These are phyloP conservation scores for Ifrita kowaldi DNA, from an alignment of 2,113 vertebrate species.

Conservation along the genomic window DNA sequence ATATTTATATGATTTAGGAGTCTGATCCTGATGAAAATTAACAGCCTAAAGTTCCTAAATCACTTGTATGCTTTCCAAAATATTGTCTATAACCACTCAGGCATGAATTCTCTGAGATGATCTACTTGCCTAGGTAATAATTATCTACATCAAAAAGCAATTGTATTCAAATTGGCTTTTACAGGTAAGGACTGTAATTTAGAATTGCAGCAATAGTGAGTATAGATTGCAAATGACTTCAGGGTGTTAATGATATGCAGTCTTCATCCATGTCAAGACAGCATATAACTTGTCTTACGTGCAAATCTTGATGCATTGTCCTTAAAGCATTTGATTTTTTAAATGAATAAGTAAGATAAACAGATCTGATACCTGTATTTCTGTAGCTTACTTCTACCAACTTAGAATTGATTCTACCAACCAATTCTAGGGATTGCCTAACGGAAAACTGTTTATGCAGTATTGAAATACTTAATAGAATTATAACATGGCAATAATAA, in stretches of 20 bases:
- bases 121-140: background rate
- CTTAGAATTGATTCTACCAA: background rate
- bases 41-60: background rate
- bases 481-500: background rate
- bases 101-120: background rate
- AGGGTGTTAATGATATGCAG: background rate
- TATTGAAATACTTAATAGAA: background rate
- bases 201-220: background rate
- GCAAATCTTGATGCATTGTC: background rate
- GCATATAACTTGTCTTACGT: background rate
- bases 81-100: background rate
- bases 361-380: background rate
- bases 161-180: background rate
- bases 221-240: background rate
- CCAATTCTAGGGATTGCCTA: background rate
- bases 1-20: background rate
- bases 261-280: background rate
- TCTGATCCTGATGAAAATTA: background rate
- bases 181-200: background rate
- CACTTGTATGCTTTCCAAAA: background rate
- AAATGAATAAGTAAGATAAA: background rate
- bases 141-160: background rate
- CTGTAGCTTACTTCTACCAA: background rate
- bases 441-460: background rate
- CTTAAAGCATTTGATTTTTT: background rate